Base-by-base conservation (phyloP, 2,888 invertebrate genomes). In the Spatulosminthurus flaviceps region DNA sequence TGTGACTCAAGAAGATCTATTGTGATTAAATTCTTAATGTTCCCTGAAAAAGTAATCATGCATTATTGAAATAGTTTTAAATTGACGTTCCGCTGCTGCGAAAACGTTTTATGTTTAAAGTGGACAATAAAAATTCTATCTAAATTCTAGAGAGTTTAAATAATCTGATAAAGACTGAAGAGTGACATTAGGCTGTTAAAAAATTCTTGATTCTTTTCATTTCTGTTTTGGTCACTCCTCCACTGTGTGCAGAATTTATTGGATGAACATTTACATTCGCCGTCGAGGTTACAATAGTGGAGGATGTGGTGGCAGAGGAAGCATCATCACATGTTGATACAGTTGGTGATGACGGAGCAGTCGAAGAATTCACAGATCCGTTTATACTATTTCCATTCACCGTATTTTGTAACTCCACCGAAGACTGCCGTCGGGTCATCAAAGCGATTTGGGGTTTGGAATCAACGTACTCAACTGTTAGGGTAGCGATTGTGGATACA, bases 141-240 rank as follows among this genome's bases (percentile, higher is more conserved):
- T 34, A 9, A 34, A 34, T 7, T 34, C 5, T 34, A 34, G 34
- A 34, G 34, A 34, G 9, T 9, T 34, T 34, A 34, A 9, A 34
- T 4, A 34, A 34, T 34, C 34, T 34, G 34, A 34, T 51, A 51
- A n/a, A 19, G 16, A 13, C n/a, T 51, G 16, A 19, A 2, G 9
- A 51, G 19, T 16, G 4, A n/a, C n/a, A 19, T 78, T 41, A 78
- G 13, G 43, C 79, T 19, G 75, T 24, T 9, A 79, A 24, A 26
- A 79, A 79, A 22, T 79, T 66, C 22, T 79, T 79, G 24, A 73
- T 72, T 42, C 74, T 21, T 28, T 79, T 79, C 26, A 78, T 28
- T 64, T 75, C 79, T 13, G 34, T 19, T 78, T 72, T 78, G n/a
- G 64, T 43, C 19, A 60, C 69, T 69, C n/a, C 29, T 5, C 24